Base-by-base conservation (phyloP, 2,888 invertebrate genomes). In the Malthinus seriepunctatus region DNA sequence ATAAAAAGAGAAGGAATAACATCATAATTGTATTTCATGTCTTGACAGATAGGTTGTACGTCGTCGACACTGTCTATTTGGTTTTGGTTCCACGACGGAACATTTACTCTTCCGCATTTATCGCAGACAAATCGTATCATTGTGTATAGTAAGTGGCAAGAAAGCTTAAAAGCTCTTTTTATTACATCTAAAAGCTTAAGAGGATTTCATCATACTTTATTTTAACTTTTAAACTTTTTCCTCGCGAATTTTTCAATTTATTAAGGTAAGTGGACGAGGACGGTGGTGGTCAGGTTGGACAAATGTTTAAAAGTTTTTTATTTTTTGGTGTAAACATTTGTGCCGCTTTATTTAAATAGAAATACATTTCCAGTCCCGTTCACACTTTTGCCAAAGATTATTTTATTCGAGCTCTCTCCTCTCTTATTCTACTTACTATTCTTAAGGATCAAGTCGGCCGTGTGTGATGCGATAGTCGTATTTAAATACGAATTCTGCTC, bases 401-500 rank as follows among this genome's bases (percentile, higher is more conserved):
- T 69, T 67, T 68, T 64, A 65, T 67, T 62, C 63, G 55, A 62
- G 63, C 66, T 66, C 61, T 63, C 23, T 23, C 23, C 23, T 62
- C 56, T 56, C 60, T 60, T 56, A 57, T 57, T 60, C 62, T 61
- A 59, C 23, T 23, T 23, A 23, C 69, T 51, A 65, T 67, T 67
- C 63, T 65, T 49, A 60, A 23, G 65, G 67, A 65, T 69, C 68
- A 69, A 69, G 63, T 67, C 71, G 68, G 66, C 68, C 71, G 71
- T 71, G 71, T 70, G 69, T 69, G 71, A 71, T 67, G 65, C 69
- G 71, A 73, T 72, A 71, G 72, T 71, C 69, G 67, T 69, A 73
- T 73, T 73, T 73, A 74, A 73, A 74, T 72, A 73, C 71, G 64
- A 64, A 59, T 61, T 65, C 55, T 71, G 72, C 67, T 73, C 72